phyloP scores from a whole-genome alignment of 2,797 vertebrate species.

The Furcifer pardalis region DNA sequence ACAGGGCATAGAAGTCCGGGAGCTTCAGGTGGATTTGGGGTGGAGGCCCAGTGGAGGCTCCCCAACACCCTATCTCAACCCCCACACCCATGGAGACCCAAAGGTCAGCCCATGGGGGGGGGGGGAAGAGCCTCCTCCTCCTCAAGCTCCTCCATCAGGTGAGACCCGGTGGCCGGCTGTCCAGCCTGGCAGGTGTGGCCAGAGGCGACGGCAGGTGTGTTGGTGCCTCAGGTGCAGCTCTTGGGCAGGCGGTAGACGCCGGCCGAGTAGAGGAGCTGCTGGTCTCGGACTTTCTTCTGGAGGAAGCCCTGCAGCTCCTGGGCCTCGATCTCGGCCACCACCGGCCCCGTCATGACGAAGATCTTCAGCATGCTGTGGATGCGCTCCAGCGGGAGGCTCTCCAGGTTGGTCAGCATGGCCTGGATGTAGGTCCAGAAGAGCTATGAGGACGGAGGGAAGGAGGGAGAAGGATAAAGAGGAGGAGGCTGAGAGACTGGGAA shows the following conservation, averaged over 20 bases:
- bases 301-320: conserved; percentile 95
- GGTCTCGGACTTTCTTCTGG: conserved; percentile 93
- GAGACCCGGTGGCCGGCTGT: too few relatives aligned
- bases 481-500: too few relatives aligned
- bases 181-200: too few relatives aligned
- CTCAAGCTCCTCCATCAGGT: too few relatives aligned
- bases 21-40: not conserved
- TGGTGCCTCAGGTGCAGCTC: conserved; percentile 69
- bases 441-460: conserved; percentile 66
- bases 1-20: too few relatives aligned
- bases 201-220: too few relatives aligned
- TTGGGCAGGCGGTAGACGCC: conserved; percentile 96
- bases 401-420: conserved; percentile 98
- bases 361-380: conserved; percentile 98
- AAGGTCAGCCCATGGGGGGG: too few relatives aligned
- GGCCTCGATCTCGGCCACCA: conserved; percentile 92
- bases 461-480: not conserved
- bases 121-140: too few relatives aligned
- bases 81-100: not conserved
- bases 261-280: conserved; percentile 86
- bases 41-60: too few relatives aligned
- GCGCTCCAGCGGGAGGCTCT: conserved; percentile 94
- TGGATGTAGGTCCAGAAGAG: conserved; percentile 99
- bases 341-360: conserved; percentile 93
- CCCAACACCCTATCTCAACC: accelerated